These are phyloP conservation scores for Acanthoscelides obtectus DNA, from an alignment of 2,888 invertebrate genomes.

Conservation along the genomic window DNA sequence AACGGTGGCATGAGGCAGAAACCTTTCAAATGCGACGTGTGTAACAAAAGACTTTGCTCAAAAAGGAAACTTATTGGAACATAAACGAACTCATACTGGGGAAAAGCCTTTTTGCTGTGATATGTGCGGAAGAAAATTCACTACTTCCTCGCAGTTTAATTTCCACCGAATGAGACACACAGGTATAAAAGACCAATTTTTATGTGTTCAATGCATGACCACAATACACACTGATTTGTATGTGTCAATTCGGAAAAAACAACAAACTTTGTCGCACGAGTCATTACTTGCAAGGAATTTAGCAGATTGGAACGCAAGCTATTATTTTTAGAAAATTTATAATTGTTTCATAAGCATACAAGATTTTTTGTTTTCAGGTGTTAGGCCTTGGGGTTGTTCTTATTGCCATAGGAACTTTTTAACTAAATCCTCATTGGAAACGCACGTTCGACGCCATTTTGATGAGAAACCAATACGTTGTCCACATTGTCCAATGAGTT, in stretches of 20 bases:
- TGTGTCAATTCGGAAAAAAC: too few species aligned
- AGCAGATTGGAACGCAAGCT: too few species aligned
- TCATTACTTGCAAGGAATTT: too few species aligned
- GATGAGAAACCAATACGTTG: conserved; percentile 64
- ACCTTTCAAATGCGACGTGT: conserved; percentile 63
- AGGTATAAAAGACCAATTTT: too few species aligned
- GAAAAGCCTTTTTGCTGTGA: conserved; percentile 72
- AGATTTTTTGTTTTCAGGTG: conserved; percentile 31
- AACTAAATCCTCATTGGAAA: conserved; percentile 59
- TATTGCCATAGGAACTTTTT: conserved; percentile 56
- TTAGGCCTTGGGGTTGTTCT: conserved; percentile 57
- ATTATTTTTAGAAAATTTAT: too few species aligned
- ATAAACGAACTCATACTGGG: conserved; percentile 70
- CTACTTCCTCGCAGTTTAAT: conserved; percentile 68
- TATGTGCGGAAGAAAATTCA: conserved; percentile 63
- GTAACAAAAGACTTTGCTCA: conserved; percentile 72
- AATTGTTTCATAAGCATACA: too few species aligned
- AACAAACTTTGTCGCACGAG: too few species aligned
- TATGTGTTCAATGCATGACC: too few species aligned
- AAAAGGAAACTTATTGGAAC: conserved; percentile 72
- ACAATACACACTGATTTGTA: too few species aligned
- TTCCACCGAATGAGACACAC: conserved; percentile 62
- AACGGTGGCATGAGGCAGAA: conserved; percentile 68
- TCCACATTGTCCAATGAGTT: conserved; percentile 53
- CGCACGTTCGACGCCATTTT: conserved; percentile 62